Conservation (phyloP, 2,113 vertebrate species). For the Hippopotamus amphibius region DNA sequence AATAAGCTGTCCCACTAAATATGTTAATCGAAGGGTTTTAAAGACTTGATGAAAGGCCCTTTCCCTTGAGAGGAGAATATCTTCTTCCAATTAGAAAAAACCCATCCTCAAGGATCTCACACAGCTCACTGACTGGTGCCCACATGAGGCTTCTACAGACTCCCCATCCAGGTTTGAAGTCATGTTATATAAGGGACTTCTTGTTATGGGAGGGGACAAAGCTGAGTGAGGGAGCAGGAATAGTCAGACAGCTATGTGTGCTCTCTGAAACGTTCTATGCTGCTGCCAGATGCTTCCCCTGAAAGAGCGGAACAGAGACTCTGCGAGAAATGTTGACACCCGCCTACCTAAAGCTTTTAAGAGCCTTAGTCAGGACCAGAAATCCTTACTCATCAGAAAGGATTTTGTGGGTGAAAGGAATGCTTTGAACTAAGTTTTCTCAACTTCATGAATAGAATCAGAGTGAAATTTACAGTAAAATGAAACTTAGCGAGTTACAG, state of each 20-base stretch:
- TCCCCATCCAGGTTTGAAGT: background rate
- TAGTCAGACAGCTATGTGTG: background rate
- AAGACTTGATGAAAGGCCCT: background rate
- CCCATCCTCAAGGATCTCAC: background rate
- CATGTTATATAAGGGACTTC: background rate
- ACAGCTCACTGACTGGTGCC: background rate
- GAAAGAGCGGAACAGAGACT: background rate
- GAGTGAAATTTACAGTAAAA: constrained; percentile 37
- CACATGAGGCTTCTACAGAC: background rate
- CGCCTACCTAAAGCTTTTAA: background rate
- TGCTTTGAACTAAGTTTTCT: background rate
- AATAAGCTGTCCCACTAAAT: constrained; percentile 30
- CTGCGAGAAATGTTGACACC: background rate
- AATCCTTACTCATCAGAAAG: background rate
- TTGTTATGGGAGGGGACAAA: background rate
- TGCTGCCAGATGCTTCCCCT: background rate
- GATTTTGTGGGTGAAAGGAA: constrained; percentile 7
- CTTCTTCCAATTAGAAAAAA: constrained; percentile 3
- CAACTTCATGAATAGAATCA: background rate
- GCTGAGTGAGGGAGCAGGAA: background rate
- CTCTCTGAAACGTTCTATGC: background rate
- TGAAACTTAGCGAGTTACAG: background rate
- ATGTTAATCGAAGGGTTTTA: constrained; percentile 3
- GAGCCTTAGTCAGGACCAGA: background rate
- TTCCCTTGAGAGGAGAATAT: background rate